Evolutionary conservation across 2,797 vertebrate genomes (phyloP).

Genomic region (Gymnocypris eckloni): DNA sequence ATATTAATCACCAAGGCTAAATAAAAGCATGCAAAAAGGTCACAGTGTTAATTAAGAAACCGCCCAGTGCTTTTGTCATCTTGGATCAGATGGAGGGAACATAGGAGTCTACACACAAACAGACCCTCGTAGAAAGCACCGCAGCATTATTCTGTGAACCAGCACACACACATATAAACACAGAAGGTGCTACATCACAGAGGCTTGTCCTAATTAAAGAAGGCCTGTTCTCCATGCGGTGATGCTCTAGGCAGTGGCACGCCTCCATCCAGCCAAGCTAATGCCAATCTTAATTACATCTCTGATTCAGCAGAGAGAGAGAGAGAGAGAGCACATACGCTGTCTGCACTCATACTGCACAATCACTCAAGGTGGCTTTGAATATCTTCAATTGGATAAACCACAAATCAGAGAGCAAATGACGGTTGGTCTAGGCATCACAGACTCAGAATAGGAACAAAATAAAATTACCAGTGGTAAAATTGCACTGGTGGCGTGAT

Average conservation of each 20-base stretch:
- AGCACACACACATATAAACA: conserved; percentile 12
- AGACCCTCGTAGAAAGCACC: conserved; percentile 7
- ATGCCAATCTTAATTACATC: conserved; percentile 56
- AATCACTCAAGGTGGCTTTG: background rate
- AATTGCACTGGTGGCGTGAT: background rate
- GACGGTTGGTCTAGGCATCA: background rate
- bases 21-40: conserved; percentile 62
- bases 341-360: background rate
- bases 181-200: conserved; percentile 41
- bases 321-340: conserved; percentile 16
- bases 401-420: background rate
- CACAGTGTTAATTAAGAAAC: conserved; percentile 67
- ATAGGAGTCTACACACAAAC: conserved; percentile 50
- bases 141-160: conserved; percentile 15
- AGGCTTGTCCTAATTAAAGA: conserved; percentile 60
- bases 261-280: conserved; percentile 51
- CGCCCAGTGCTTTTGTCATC: conserved; percentile 56
- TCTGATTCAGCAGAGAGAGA: conserved; percentile 29
- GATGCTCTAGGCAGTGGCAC: conserved; percentile 50
- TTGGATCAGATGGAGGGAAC: conserved; percentile 57
- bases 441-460: background rate
- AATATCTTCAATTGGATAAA: background rate
- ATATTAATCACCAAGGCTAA: conserved; percentile 59
- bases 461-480: background rate
- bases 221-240: conserved; percentile 49